phyloP scores from a whole-genome alignment of 1,140 invertebrate species.

The Zaprionus kolodkinae region DNA sequence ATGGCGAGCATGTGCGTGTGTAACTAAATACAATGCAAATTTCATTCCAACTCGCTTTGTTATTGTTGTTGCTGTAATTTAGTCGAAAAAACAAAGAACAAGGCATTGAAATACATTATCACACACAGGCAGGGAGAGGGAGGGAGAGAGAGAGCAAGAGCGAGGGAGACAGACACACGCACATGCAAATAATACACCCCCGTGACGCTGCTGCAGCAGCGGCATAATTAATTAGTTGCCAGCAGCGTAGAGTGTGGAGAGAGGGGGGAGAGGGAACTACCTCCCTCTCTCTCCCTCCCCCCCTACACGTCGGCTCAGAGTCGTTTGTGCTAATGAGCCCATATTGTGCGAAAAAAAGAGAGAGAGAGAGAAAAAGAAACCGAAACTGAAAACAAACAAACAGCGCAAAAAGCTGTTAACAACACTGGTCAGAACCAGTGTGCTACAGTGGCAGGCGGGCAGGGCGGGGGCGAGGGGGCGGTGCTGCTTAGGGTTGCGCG shows the following conservation, averaged over 20 bases:
- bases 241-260: conserved; percentile 38
- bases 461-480: neutral
- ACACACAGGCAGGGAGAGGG: conserved; percentile 8
- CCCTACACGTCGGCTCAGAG: neutral
- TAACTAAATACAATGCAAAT: conserved; percentile 82
- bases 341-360: conserved; percentile 72
- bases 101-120: conserved; percentile 62
- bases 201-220: conserved; percentile 77
- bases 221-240: conserved; percentile 81
- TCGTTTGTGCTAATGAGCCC: conserved; percentile 74
- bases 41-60: conserved; percentile 40
- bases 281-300: neutral
- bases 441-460: neutral
- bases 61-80: conserved; percentile 55
- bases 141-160: conserved; percentile 8
- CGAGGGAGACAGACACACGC: conserved; percentile 14
- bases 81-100: conserved; percentile 50
- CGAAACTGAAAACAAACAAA: conserved; percentile 44
- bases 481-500: neutral
- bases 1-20: conserved; percentile 62
- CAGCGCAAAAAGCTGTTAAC: conserved; percentile 49
- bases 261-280: neutral
- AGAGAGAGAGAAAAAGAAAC: conserved; percentile 35
- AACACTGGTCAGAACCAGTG: conserved; percentile 36
- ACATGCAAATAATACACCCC: conserved; percentile 73